Base-by-base conservation (phyloP, 2,888 invertebrate genomes). In the Hoplodrina blanda region DNA sequence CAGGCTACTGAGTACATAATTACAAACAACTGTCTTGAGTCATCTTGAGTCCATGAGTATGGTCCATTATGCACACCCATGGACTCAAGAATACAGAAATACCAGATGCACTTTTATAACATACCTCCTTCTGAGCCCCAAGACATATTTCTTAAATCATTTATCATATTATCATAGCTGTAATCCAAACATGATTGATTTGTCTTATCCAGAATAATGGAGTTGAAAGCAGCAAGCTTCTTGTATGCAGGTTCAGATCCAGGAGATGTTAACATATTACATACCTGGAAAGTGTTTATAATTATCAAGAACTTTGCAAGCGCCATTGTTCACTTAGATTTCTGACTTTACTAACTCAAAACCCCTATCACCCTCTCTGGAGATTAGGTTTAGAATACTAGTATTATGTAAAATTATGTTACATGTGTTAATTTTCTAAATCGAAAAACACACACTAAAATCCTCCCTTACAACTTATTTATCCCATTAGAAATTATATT, bases 111-210 rank as follows among this genome's bases (percentile, higher is more conserved):
- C 41, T 41, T 10, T 17, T 46, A 17, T 1, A 46, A 46, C 85
- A 87, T 91, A 95, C 97, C 98, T 91, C 97, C 97, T 17, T 97
- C 96, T 11, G 96, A 96, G 15, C 96, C 93, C 98, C 98, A 98
- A 5, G 97, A 96, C 2, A 94, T 92, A 74, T 98, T 97, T 80
- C 96, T 96, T 89, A 98, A 92, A 55, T 97, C 96, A 1, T 96
- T 91, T 49, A 98, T 96, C 97, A 98, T 97, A 76, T 97, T 97
- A 15, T 96, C 94, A 86, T 99, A 99, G 81, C 97, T 97, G 88
- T 98, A 98, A 91, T 99, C 98, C 68, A 98, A 92, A 89, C 99
- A 99, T 30, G 97, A 97, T 87, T 98, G 96, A 20, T 97, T 96
- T 17, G 96, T 96, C 7, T 97, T 96, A 6, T 96, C 92, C 73